A percentile compares a stretch with the other conserved stretches of the same genome.
Conservation (phyloP, 2,113 vertebrate species). For the Merops nubicus region DNA sequence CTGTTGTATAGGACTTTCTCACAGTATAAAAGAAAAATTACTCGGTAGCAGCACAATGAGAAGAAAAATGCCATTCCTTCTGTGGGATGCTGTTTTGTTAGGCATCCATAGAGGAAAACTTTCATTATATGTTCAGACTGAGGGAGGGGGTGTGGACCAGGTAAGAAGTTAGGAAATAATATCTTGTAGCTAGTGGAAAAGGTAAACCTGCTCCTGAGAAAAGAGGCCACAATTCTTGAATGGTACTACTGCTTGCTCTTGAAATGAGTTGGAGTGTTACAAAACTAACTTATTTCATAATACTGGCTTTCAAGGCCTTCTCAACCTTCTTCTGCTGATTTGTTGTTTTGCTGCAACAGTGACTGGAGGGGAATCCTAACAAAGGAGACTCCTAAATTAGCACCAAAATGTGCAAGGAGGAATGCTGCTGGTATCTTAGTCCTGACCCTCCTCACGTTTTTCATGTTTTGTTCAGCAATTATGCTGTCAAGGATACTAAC, state of each 20-base stretch:
- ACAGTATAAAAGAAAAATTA: background rate
- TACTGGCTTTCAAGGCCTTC: background rate
- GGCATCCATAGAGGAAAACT: background rate
- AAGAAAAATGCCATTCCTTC: background rate
- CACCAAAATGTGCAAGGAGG: background rate
- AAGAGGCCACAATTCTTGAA: background rate
- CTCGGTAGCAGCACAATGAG: background rate
- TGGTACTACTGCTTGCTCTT: background rate
- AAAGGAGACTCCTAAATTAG: background rate
- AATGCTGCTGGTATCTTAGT: background rate
- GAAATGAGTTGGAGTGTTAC: background rate
- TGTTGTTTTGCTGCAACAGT: background rate
- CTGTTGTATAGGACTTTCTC: background rate
- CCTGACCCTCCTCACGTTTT: background rate
- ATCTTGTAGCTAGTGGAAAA: background rate
- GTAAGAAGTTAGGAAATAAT: background rate
- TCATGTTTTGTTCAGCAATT: background rate
- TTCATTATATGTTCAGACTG: accelerated
- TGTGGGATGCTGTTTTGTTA: background rate
- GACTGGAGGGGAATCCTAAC: background rate
- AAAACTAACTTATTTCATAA: background rate
- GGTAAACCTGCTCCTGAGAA: background rate
- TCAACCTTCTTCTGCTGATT: background rate
- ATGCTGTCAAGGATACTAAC: conserved; percentile 13
- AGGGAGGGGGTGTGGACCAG: too few relatives aligned